Evolutionary conservation across 2,797 vertebrate genomes (phyloP).

Genomic region (Sparus aurata): DNA sequence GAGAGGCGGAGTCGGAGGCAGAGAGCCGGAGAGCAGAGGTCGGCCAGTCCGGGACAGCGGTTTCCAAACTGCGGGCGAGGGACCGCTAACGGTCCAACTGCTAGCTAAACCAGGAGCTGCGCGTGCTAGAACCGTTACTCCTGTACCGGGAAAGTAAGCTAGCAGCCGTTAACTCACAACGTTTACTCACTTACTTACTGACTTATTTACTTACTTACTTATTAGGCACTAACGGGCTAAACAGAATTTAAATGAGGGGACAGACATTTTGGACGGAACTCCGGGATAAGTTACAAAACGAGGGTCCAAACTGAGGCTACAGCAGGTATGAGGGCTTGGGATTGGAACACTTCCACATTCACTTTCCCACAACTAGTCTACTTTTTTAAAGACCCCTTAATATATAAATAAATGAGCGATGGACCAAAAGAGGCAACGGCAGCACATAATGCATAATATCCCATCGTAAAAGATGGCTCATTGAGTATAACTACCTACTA

Average conservation of each 20-base stretch:
- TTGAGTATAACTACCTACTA: no score
- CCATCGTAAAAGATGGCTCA: not conserved
- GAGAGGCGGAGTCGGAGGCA: constrained; percentile 82
- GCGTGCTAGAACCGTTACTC: constrained; percentile 15
- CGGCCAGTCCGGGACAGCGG: constrained; percentile 49
- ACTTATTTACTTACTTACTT: no score
- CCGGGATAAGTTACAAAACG: not conserved
- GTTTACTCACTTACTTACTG: no score
- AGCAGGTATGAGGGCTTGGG: not conserved
- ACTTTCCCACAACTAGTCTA: not conserved
- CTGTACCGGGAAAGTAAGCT: not conserved
- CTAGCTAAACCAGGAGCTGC: not conserved
- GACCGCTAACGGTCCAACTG: constrained; percentile 10
- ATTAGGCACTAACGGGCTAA: not conserved
- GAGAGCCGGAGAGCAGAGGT: constrained; percentile 70
- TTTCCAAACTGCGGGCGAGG: constrained; percentile 32
- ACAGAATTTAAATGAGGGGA: not conserved
- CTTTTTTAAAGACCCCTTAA: not conserved
- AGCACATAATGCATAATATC: not conserved
- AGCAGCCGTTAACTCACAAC: not conserved
- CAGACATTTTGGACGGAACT: not conserved
- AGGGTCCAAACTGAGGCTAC: not conserved
- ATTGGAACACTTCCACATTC: not conserved
- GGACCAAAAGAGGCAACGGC: not conserved
- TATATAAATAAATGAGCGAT: not conserved